Base-by-base conservation (phyloP, 2,797 vertebrate species). In the Phalloptychus januarius region DNA sequence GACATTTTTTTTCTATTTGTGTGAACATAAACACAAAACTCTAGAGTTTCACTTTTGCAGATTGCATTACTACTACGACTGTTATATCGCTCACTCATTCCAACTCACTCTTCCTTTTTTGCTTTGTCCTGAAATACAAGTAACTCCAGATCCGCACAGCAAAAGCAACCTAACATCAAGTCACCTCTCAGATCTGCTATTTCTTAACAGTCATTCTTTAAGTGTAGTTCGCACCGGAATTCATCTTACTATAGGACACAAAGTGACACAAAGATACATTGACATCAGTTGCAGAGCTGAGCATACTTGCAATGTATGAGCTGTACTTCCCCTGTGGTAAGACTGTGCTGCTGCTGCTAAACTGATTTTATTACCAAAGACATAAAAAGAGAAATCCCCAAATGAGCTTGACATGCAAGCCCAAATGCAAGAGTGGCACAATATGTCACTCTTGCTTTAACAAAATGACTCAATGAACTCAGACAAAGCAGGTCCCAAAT, bases 321-420 rank as follows among this genome's bases (percentile, higher is more conserved):
- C 73, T 85, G 76, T 61, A 85, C 89, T 94, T 95, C 89, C 88
- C 85, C 87, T 93, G 92, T 88, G 89, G 88, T 94, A 82, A 91
- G 83, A 92, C 80, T 28, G 25, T 45, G 85, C 71, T 38, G 65
- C 71, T 38, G 65, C 83, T 83, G 89, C 75, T 86, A 79, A 88
- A 76, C 81, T 88, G 75, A 84, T 83, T 89, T 87, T 74, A 90
- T 89, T 87, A 89, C 87, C 73, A 80, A 92, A 91, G 50, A 78
- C 70, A 76, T 31, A 63, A 86, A 88, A 79, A 85, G 71, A 70
- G 54, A 87, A 85, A 85, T 69, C 28, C 52, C 54, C 71, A 65
- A 84, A 80, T 73, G 44, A 88, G 79, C 78, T 78, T 56, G 82
- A 86, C 54, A 61, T 61, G 54, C 44, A 74, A 42, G 40, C n/a